Evolutionary conservation across 2,888 invertebrate genomes (phyloP).

Genomic region (Athrips mouffetella): DNA sequence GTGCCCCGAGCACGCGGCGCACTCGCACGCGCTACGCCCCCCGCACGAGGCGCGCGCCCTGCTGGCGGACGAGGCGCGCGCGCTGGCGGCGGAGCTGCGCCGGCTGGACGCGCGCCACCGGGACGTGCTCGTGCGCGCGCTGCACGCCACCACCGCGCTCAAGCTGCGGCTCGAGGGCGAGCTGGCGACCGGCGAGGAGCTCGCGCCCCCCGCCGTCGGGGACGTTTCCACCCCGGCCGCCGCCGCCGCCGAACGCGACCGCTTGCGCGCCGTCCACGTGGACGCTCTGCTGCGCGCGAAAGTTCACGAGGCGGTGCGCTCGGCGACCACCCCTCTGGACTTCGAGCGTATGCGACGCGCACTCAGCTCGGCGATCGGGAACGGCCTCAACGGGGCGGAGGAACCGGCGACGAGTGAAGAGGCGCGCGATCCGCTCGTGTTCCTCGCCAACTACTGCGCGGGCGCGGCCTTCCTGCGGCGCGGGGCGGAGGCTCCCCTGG

Average conservation of each 20-base stretch:
- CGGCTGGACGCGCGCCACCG: constrained; percentile 31
- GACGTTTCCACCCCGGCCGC: constrained; percentile 78
- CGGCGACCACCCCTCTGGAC: constrained; percentile 82
- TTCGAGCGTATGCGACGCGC: constrained; percentile 83
- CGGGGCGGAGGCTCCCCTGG: constrained; percentile 45
- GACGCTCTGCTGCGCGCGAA: constrained; percentile 84
- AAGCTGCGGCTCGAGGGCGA: constrained; percentile 87
- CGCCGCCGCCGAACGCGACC: constrained; percentile 70
- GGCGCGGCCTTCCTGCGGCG: constrained; percentile 34
- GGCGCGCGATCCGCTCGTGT: constrained; percentile 27
- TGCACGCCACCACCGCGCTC: constrained; percentile 85
- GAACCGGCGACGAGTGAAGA: constrained; percentile 76
- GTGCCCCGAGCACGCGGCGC: constrained; percentile 82
- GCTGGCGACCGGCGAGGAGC: constrained; percentile 81
- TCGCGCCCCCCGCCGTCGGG: constrained; percentile 82
- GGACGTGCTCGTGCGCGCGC: constrained; percentile 85
- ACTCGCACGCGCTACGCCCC: constrained; percentile 78
- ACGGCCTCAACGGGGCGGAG: constrained; percentile 31
- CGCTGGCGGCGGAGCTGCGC: constrained; percentile 44
- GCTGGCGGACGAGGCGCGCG: constrained; percentile 58
- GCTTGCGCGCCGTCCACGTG: constrained; percentile 82
- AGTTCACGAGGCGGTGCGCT: constrained; percentile 81
- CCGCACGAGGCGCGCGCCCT: constrained; percentile 80
- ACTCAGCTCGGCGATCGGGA: constrained; percentile 67
- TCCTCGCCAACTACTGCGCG: constrained; percentile 33